Base-by-base conservation (phyloP, 2,888 invertebrate genomes). In the Matsumyia berberina region DNA sequence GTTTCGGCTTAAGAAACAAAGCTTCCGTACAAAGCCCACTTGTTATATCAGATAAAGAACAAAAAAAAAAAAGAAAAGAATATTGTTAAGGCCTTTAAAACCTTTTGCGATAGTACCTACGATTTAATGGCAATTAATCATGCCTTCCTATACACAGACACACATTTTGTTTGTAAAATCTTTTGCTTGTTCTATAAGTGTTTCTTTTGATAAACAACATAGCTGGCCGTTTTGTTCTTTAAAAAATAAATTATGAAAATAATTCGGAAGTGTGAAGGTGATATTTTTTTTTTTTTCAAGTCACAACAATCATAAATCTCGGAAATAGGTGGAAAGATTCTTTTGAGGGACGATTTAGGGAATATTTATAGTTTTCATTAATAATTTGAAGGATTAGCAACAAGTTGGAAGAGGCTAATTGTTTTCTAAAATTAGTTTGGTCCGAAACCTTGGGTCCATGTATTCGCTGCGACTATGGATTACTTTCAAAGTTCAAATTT, bases 251-350 rank as follows among this genome's bases (percentile, higher is more conserved):
- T 46, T 44, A 57, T 55, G 19, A 35, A 49, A 35, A 24, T 3
- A 49, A 49, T 15, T 60, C 60, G 60, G 72, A 72, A 53, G 60
- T 72, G 42, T 62, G 33, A 37, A 60, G 39, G 58, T 37, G 46
- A 72, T 72, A 49, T 62, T 39, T 42, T 51, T 49, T 62, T 60
- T 39, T 29, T 49, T 37, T 29, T 12, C 35, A 72, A 60, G 72
- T 62, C 49, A 12, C 58, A 39, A 31, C 51, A 62, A 42, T 53
- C 60, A 72, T 72, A 70, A 72, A 62, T 72, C 72, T 51, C 17
- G 0, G 60, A 33, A 42, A 31, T 24, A 24, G 4, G 24, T 24
- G 1, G 24, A 24, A 24, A 55, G 31, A 58, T 58, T 58, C 60
- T 24, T 24, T 24, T 24, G 24, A 24, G 24, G 24, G 4, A 24